Conservation (phyloP, 2,888 invertebrate genomes). For the Monopis laevigella region DNA sequence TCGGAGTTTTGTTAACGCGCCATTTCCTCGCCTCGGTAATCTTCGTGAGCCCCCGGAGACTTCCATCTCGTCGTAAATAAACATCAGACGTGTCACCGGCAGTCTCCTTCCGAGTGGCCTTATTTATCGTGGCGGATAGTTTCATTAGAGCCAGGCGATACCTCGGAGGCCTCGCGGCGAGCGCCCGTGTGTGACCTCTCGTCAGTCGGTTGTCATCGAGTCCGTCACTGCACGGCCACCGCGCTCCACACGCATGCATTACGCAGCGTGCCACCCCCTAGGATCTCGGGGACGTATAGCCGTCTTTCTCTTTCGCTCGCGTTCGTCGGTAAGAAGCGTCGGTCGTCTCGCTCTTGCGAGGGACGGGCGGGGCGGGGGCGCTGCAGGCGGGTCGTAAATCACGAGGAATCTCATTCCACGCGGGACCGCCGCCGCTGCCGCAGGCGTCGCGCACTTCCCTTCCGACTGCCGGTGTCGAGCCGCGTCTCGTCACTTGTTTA, state of each 20-base stretch:
- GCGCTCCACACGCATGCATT: constrained; percentile 67
- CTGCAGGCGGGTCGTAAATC: constrained; percentile 69
- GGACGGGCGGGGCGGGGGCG: constrained; percentile 46
- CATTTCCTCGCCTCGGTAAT: constrained; percentile 50
- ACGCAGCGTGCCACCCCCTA: constrained; percentile 59
- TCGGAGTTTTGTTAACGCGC: constrained; percentile 54
- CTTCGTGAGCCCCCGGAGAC: constrained; percentile 40
- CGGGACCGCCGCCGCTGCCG: constrained; percentile 63
- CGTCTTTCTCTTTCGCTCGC: neutral
- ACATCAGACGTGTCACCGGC: neutral
- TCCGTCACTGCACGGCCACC: constrained; percentile 56
- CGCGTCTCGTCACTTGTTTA: constrained; percentile 65
- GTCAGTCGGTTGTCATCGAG: constrained; percentile 58
- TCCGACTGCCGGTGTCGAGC: constrained; percentile 52
- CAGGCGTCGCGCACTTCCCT: constrained; percentile 63
- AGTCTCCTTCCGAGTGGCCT: too few species aligned
- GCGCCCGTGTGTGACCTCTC: constrained; percentile 20
- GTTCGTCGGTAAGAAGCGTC: neutral
- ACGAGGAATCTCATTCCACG: constrained; percentile 66
- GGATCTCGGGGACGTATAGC: constrained; percentile 25
- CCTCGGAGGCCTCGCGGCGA: too few species aligned
- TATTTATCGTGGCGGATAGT: too few species aligned
- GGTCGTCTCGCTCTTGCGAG: constrained; percentile 37
- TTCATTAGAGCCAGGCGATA: too few species aligned
- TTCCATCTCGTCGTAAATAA: constrained; percentile 24